Base-by-base conservation (phyloP, 2,888 invertebrate genomes). In the Dynastes maya region DNA sequence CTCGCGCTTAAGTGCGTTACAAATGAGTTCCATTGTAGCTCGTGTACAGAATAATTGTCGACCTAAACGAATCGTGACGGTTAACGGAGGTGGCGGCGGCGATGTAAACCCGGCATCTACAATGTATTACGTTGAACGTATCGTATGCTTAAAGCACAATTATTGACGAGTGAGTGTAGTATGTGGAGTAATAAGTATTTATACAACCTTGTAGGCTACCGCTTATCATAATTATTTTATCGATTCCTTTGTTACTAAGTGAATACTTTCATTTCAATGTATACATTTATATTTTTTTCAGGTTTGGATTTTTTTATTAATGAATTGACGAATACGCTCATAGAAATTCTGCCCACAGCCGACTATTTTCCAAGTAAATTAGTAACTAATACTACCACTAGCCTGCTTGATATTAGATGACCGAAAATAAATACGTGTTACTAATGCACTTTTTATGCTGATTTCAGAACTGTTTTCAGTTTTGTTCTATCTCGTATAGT, bases 21-120 rank as follows among this genome's bases (percentile, higher is more conserved):
- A 72, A 72, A 71, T 71, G 72, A 61, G 72, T 61, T 61, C 45
- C 58, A 72, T 61, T 72, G 72, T 70, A 29, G n/a, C 8, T 70
- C 70, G 51, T 27, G 40, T 61, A 72, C 40, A 11, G 61, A 58
- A 61, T 61, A 72, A 58, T 72, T 9, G 32, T 71, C 55, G 37
- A 5, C 37, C 8, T 32, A 71, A 71, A 71, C 16, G 68, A 68
- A 16, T 16, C 9, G 71, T 9, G 45, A 61, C 13, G 13, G 9
- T 61, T 61, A 61, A 74, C 29, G 45, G 27, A 45, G 16, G 55
- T 2, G 22, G 55, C 8, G 22, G 6, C 13, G 22, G 3, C 55
- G 55, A 8, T 1, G 11, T 11, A 45, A 45, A 45, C 2, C 45
- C 45, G 1, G 45, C 2, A 45, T 45, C 11, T 11, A 11, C 45